A percentile compares a stretch with the other conserved stretches of the same genome.
These are phyloP conservation scores for Syngnathus rostellatus DNA, from an alignment of 2,797 vertebrate species.

Conservation along the genomic window DNA sequence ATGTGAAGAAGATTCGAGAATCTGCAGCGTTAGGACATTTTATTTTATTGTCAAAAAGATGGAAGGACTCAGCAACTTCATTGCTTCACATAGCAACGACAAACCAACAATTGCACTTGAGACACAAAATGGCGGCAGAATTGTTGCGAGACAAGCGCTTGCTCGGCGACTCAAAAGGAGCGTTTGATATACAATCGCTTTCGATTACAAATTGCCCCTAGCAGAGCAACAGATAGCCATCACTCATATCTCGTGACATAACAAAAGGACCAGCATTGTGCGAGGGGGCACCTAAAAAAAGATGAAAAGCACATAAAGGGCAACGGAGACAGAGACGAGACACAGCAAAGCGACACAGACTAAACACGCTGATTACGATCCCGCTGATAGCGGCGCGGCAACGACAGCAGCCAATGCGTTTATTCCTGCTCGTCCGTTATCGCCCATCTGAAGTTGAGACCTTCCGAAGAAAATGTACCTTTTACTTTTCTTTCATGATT, in stretches of 20 bases:
- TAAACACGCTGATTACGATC: conserved; percentile 60
- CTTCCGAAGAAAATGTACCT: conserved; percentile 28
- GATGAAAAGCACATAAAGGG: conserved; percentile 53
- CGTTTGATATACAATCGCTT: conserved; percentile 39
- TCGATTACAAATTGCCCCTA: conserved; percentile 39
- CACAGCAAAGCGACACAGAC: conserved; percentile 65
- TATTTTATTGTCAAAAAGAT: conserved; percentile 1
- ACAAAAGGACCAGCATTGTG: conserved; percentile 58
- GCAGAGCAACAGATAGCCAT: conserved; percentile 47
- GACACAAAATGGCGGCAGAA: conserved; percentile 35
- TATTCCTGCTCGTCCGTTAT: conserved; percentile 8
- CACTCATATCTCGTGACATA: conserved; percentile 55
- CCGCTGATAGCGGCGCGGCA: conserved; percentile 51
- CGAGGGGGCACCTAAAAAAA: conserved; percentile 23
- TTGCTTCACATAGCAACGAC: conserved; percentile 28
- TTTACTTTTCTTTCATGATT: conserved; percentile 12
- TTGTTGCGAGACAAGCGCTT: conserved; percentile 32
- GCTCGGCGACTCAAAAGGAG: conserved; percentile 32
- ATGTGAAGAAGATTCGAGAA: conserved; percentile 4
- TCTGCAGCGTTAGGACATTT: background rate
- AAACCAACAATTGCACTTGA: conserved; percentile 24
- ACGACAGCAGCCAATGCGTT: conserved; percentile 29
- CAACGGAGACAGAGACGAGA: conserved; percentile 46
- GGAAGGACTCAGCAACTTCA: background rate
- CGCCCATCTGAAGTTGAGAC: conserved; percentile 10